Evolutionary conservation across 2,888 invertebrate genomes (phyloP).

Genomic region (Thera obeliscata): DNA sequence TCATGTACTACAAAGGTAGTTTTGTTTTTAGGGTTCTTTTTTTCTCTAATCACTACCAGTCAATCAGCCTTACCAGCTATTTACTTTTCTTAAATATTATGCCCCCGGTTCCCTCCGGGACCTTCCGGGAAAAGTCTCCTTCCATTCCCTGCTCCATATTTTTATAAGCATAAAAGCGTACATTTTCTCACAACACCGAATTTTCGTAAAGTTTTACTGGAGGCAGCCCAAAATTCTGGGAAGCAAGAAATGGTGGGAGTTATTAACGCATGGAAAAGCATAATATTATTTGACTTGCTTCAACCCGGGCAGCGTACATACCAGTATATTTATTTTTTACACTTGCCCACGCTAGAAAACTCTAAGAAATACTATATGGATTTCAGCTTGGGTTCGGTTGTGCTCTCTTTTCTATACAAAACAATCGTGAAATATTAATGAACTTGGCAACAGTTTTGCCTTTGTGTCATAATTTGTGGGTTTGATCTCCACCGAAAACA

Average conservation of each 20-base stretch:
- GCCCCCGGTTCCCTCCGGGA: no score
- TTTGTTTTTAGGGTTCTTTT: no score
- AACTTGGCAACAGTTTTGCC: no score
- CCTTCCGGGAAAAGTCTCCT: no score
- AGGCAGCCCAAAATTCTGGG: conserved; percentile 9
- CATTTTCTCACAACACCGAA: not conserved
- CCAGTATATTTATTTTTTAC: not conserved
- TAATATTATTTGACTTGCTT: conserved; percentile 15
- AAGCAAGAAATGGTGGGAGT: conserved; percentile 7
- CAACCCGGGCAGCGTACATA: conserved; percentile 8
- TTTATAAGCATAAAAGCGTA: not conserved
- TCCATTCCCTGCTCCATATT: no score
- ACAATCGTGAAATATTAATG: not conserved
- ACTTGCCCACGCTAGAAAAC: conserved; percentile 5
- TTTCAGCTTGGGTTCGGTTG: conserved; percentile 7
- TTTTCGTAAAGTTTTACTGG: conserved; percentile 4
- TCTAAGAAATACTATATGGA: conserved; percentile 4
- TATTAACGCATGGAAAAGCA: conserved; percentile 17
- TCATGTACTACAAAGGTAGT: no score
- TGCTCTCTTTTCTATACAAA: conserved; percentile 3
- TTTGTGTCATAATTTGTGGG: no score
- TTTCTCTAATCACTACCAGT: no score
- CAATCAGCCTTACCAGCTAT: no score
- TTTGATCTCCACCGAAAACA: no score
- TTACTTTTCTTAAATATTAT: no score